phyloP scores from a whole-genome alignment of 2,888 invertebrate genomes.

The Artemia sinica region DNA sequence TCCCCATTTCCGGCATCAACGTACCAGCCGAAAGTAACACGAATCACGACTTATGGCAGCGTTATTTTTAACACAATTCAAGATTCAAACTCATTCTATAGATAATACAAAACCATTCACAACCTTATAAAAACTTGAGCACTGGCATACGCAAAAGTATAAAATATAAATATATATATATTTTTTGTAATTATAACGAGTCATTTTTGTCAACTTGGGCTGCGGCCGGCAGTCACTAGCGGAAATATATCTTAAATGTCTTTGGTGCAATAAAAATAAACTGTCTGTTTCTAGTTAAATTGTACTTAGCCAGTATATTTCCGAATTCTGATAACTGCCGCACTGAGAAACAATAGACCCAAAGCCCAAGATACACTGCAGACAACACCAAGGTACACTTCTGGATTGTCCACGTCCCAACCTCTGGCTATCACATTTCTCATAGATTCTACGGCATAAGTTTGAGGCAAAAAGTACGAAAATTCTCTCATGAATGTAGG shows the following conservation, averaged over 20 bases:
- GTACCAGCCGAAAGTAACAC: too few species aligned
- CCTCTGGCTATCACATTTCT: conserved; percentile 59
- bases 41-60: too few species aligned
- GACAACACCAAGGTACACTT: conserved; percentile 55
- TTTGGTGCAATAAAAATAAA: neutral
- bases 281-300: neutral
- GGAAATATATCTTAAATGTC: neutral
- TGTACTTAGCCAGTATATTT: conserved; percentile 22
- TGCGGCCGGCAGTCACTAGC: neutral
- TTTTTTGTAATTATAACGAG: too few species aligned
- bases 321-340: conserved; percentile 21
- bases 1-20: too few species aligned
- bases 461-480: conserved; percentile 50
- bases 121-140: too few species aligned
- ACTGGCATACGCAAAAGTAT: too few species aligned
- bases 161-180: too few species aligned
- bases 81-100: too few species aligned
- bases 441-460: conserved; percentile 55
- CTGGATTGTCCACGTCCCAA: conserved; percentile 44
- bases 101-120: too few species aligned
- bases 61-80: too few species aligned
- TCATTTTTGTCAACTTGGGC: neutral
- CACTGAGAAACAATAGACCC: conserved; percentile 27
- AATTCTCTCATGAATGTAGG: conserved; percentile 52
- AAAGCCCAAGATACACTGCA: conserved; percentile 47